These are phyloP conservation scores for Heterodera carotae DNA, from an alignment of 1,140 invertebrate species.

Conservation along the genomic window DNA sequence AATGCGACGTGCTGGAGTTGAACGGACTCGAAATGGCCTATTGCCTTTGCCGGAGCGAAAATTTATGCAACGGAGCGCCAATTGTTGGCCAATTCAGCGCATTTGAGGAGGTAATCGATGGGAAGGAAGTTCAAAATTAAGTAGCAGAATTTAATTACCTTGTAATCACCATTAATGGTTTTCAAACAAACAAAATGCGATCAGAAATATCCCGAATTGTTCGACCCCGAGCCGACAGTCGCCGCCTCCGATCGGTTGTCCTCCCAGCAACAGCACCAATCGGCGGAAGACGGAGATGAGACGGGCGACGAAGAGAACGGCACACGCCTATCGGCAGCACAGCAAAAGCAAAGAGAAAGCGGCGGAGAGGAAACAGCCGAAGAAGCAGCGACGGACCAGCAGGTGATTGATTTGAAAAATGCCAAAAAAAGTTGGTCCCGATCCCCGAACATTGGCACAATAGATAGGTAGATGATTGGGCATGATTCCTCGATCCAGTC, in stretches of 20 bases:
- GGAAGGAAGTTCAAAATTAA: constrained; percentile 21
- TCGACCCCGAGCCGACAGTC: constrained; percentile 36
- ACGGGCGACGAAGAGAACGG: neutral
- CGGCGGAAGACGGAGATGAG: neutral
- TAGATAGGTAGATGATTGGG: too few species aligned
- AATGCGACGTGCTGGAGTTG: constrained; percentile 55
- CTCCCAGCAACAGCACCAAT: neutral
- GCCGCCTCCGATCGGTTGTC: neutral
- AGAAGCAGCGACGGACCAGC: constrained; percentile 3
- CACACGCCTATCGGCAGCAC: neutral
- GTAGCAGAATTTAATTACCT: constrained; percentile 10
- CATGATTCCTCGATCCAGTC: too few species aligned
- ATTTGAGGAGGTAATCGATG: constrained; percentile 53
- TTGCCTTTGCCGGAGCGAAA: constrained; percentile 44
- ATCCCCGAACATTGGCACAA: too few species aligned
- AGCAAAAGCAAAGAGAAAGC: neutral
- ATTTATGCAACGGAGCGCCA: constrained; percentile 46
- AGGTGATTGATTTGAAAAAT: too few species aligned
- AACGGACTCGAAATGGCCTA: constrained; percentile 56
- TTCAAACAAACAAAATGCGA: too few species aligned
- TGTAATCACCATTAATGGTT: neutral
- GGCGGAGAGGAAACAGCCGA: neutral
- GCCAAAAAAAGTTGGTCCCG: constrained; percentile 40
- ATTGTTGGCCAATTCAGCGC: constrained; percentile 58
- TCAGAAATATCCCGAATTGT: constrained; percentile 56